Evolutionary conservation across 2,888 invertebrate genomes (phyloP), one percentile per base, ranked within the genome.

Genomic region (Calameuta filiformis): DNA sequence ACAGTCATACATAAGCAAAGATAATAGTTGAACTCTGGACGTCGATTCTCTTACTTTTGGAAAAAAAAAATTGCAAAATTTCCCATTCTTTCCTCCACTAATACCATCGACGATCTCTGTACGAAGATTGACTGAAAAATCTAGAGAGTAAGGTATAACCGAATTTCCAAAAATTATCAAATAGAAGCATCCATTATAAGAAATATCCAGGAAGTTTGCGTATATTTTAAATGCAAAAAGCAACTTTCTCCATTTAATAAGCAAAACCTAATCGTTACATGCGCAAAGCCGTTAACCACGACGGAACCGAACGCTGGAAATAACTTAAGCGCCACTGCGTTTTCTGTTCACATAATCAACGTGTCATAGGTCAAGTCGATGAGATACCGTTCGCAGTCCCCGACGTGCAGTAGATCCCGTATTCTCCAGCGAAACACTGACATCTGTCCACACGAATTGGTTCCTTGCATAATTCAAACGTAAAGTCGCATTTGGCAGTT

Each of bases 331-430:
- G 79, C 81, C 76, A 81, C 76, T 75, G 34, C 82, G 81, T 75
- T 80, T 77, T 81, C 81, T 81, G 81, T 79, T 80, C 81, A 84
- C 82, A 80, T 84, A 89, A 89, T 89, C 88, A 85, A 81, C 76
- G 84, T 88, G 90, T 90, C 91, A 90, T 86, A 90, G 91, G 91
- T 91, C 90, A 89, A 85, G 76, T 83, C 83, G 87, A 90, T 88
- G 89, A 88, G 90, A 91, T 91, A 90, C 79, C 83, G 83, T 81
- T 79, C 80, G 81, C 84, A 83, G 84, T 83, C 83, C 79, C 76
- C 84, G 84, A 83, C 82, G 85, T 87, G 84, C 90, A 91, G 90
- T 90, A 85, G 84, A 82, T 83, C 84, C 82, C 85, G 86, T 85
- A 88, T 88, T 87, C 89, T 86, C 81, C 85, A 79, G 83, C 83